phyloP scores from a whole-genome alignment of 2,888 invertebrate genomes.

The Athripsodes cinereus region DNA sequence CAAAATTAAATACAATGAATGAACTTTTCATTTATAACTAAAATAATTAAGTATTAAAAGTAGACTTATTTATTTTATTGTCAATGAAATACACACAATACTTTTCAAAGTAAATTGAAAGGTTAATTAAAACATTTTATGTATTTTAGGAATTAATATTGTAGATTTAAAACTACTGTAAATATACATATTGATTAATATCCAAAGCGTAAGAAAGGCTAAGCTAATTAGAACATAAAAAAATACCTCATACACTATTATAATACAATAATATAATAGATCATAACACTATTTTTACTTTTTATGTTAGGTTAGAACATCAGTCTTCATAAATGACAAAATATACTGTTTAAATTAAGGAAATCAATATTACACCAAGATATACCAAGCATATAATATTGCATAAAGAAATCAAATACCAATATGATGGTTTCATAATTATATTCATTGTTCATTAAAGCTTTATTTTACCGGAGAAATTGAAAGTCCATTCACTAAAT shows the following conservation, averaged over 20 bases:
- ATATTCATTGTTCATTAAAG: constrained; percentile 21
- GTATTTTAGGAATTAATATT: not conserved
- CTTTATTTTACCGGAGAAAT: constrained; percentile 26
- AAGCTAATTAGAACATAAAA: too few species aligned
- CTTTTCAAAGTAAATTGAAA: not conserved
- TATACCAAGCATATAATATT: not conserved
- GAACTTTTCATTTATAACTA: too few species aligned
- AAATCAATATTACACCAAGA: not conserved
- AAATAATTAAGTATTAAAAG: not conserved
- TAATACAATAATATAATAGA: not conserved
- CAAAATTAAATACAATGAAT: constrained; percentile 2
- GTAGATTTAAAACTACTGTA: too few species aligned
- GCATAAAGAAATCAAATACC: not conserved
- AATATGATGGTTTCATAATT: not conserved
- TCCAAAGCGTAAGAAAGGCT: not conserved
- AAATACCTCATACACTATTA: too few species aligned
- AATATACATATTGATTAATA: not conserved
- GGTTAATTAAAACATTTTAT: not conserved
- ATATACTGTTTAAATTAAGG: too few species aligned
- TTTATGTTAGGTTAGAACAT: constrained; percentile 10
- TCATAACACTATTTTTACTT: constrained; percentile 3
- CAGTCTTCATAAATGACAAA: constrained; percentile 16
- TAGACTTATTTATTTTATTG: constrained; percentile 13
- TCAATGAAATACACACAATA: constrained; percentile 15
- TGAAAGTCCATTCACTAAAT: too few species aligned